Base-by-base conservation (phyloP, 2,113 vertebrate species). In the Rhinopomastus cyanomelas region DNA sequence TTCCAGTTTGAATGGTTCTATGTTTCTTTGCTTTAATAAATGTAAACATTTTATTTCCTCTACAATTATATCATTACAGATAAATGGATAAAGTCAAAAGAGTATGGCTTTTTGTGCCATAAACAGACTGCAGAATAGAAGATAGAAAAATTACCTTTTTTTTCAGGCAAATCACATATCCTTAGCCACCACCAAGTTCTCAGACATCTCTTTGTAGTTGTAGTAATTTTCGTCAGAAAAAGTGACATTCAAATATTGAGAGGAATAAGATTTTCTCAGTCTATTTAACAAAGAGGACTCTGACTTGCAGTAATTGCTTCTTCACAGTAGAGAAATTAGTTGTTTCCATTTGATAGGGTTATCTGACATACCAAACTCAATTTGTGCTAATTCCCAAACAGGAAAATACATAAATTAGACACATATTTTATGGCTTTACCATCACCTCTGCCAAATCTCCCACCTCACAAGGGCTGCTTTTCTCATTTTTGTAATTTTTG, bases 11-110 rank as follows among this genome's bases (percentile, higher is more conserved):
- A n/a, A n/a, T n/a, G n/a, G n/a, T n/a, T n/a, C n/a, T n/a, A n/a
- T n/a, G n/a, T n/a, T n/a, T n/a, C n/a, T n/a, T n/a, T 1, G 1
- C 3, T 72, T 80, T 11, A 62, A 59, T 32, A 32, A 88, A 76
- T 7, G 5, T 14, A 52, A 53, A 22, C 46, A 16, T 39, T 57
- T 29, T 17, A 44, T n/a, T 46, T n/a, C 30, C 46, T 37, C 16
- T 26, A 32, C 25, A 55, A 20, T 18, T 30, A 14, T 8, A 49
- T 15, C 48, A 46, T 49, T n/a, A 30, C 7, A 51, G 48, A 30
- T 12, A n/a, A 0, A 1, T 0, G 3, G 17, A 15, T 60, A 61
- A 74, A 81, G 69, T 5, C 1, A 1, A 52, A 52, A 73, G 25
- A 72, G 30, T 14, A 55, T 39, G 21, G 22, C 6, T 68, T 19